Evolutionary conservation across 2,888 invertebrate species (phyloP), one percentile per base, ranked within the genome.

Genomic region (Harmothoe impar): DNA sequence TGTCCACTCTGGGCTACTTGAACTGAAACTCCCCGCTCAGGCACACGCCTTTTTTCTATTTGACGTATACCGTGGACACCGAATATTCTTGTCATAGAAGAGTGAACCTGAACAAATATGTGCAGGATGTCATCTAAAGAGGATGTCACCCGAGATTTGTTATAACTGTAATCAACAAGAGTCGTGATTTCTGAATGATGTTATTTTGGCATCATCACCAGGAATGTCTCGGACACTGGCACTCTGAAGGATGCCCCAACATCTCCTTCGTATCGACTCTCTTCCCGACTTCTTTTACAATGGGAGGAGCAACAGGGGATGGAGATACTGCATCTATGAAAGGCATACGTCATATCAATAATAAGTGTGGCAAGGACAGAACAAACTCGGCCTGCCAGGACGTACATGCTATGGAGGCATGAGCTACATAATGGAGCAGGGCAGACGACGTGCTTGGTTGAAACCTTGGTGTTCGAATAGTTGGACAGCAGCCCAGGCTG

Each of bases 51-150:
- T 62, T 52, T n/a, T 43, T 10, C 43, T 81, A 23, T 86, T 86
- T 86, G 86, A 84, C 86, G 86, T 86, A 86, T 29, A 86, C 86
- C 86, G 86, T 86, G 86, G 86, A 86, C 52, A 86, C 86, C 51
- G 52, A 56, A 86, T 86, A 52, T 86, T 86, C 86, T 52, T 54
- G 86, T 86, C 86, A 54, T 86, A 86, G 86, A 86, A 23, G 31
- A 81, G 43, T 33, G 43, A 25, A 72, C 17, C 20, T n/a, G 5
- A 72, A 72, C 72, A 29, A 62, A 29, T 29, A 72, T 68, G 3
- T 5, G 25, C 72, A n/a, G 3, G n/a, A 43, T 10, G 15, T 62
- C 62, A 62, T 20, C 20, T 62, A 62, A 43, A 43, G 5, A 43
- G 43, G 43, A 43, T 10, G 3, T 7, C 5, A 3, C 3, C 43